These are phyloP conservation scores for Tauraco hartlaubi DNA, from an alignment of 2,797 vertebrate genomes.

Conservation along the genomic window DNA sequence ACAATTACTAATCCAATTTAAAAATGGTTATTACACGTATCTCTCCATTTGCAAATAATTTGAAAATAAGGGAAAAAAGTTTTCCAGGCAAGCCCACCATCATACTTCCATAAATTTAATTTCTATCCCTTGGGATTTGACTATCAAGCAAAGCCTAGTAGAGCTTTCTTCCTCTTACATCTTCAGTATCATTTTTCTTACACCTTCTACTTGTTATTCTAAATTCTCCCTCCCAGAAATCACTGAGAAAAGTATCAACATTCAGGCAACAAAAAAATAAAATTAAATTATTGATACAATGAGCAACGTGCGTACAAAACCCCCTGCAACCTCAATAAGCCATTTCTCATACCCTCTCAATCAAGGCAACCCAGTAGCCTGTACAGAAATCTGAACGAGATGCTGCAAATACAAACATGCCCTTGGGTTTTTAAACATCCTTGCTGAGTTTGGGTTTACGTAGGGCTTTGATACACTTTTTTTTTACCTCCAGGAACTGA, in stretches of 20 bases:
- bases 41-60: background rate
- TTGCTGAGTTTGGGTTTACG: background rate
- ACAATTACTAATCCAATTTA: background rate
- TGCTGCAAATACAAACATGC: background rate
- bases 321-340: background rate
- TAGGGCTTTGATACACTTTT: background rate
- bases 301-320: background rate
- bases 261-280: background rate
- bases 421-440: background rate
- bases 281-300: background rate
- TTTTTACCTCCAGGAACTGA: background rate
- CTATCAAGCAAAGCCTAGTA: background rate
- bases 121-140: background rate
- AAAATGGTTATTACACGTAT: background rate
- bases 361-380: background rate
- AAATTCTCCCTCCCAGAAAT: background rate
- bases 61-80: background rate
- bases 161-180: background rate
- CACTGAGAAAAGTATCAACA: background rate
- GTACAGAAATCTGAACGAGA: background rate
- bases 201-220: background rate
- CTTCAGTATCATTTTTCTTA: background rate
- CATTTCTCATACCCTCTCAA: background rate
- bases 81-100: background rate
- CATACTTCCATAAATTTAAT: background rate